Base-by-base conservation (phyloP, 2,888 invertebrate species). In the Lydus trimaculatus region DNA sequence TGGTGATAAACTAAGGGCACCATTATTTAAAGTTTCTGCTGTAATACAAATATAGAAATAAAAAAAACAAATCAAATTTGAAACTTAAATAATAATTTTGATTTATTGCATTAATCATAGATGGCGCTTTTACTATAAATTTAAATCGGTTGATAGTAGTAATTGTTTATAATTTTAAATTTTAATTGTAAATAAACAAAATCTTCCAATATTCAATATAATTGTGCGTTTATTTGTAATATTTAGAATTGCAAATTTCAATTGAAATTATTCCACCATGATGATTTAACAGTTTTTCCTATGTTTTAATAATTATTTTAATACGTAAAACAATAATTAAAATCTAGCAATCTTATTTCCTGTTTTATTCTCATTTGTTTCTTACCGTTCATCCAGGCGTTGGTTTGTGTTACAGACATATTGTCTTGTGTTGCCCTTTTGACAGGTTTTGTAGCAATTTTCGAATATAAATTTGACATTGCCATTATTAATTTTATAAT, bases 341-440 rank as follows among this genome's bases (percentile, higher is more conserved):
- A 43, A 43, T 43, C 43, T 43, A 43, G 43, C 5, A n/a, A 8
- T 17, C 43, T 17, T n/a, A 17, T 15, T 36, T 15, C n/a, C n/a
- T 17, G 56, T 56, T 56, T 56, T 20, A 1, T 20, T 2, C 23
- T 1, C 25, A 6, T 25, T 6, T 56, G 0, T 65, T 62, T 80
- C 91, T 92, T 88, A 94, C 94, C 94, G 85, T 94, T 94, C 79
- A 94, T 92, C 94, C 94, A 95, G 81, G 93, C 90, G 85, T 92
- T 93, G 56, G 93, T 92, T 87, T 94, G 94, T 65, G 92, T 90
- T 78, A 94, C 92, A 73, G 92, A 89, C 88, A 94, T 91, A 82
- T 89, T 90, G 83, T 81, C 80, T 63, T 78, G 77, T 82, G 91
- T 92, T 84, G 91, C 90, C 80, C 93, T 90, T 87, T 93, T 94